Evolutionary conservation across 2,113 vertebrate genomes (phyloP), one percentile per base, ranked within the genome.

Genomic region (Gorsachius goisagi): DNA sequence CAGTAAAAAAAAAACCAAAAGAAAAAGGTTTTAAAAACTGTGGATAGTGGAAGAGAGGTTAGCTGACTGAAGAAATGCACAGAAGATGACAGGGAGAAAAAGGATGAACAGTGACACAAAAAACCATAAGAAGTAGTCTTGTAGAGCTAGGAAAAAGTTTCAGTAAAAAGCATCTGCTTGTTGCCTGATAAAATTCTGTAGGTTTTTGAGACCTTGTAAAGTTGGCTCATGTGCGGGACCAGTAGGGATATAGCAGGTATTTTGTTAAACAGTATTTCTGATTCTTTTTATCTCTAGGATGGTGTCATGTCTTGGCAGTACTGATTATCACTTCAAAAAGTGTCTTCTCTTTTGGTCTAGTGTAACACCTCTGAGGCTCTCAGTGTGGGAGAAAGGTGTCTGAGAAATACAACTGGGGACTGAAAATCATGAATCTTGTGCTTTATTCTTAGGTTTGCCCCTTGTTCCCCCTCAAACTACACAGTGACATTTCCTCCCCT

Each of bases 301-400:
- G 47, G 10, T 89, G 67, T 73, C 41, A 66, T 44, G 5, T 69
- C 67, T 91, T 82, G 45, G 22, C 22, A 76, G 26, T 56, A 67
- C 33, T 85, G 24, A 94, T 95, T 88, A 94, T 62, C 88, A 95
- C 50, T 95, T 96, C 95, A 96, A 85, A 94, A 96, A 37, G 9
- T n/a, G 4, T 56, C 45, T 73, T 56, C 24, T 56, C 33, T 50
- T 30, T 78, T 78, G 19, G 47, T 73, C 24, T 88, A 37, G 9
- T 73, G 24, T 53, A 62, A 63, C 44, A 76, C 15, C 15, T 73
- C 32, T 76, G 45, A 77, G 20, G 12, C 1, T 24, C 6, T 59
- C 58, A 69, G 4, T 58, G 56, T 58, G 49, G 50, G 50, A 89
- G 35, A 82, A 85, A 47, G 50, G 8, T 11, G 28, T 75, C 39